phyloP scores from a whole-genome alignment of 2,797 vertebrate species.

The Eurystomus glaucurus region DNA sequence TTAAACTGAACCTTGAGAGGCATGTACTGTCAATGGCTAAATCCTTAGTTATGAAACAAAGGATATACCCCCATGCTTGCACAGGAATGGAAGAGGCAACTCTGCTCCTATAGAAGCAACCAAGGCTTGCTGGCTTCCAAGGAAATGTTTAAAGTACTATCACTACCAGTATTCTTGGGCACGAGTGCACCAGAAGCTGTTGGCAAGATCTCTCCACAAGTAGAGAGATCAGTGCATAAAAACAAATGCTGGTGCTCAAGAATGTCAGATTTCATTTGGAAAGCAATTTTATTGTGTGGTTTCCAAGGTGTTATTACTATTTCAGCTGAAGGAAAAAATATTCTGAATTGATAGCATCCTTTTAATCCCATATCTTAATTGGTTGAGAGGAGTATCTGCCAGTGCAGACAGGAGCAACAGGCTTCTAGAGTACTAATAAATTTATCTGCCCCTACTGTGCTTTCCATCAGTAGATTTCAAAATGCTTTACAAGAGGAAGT shows the following conservation, averaged over 20 bases:
- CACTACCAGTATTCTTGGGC: neutral
- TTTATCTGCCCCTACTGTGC: neutral
- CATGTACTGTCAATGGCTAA: neutral
- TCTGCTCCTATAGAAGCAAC: neutral
- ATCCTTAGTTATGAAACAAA: neutral
- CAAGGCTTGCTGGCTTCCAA: neutral
- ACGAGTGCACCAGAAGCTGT: neutral
- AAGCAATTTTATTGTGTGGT: neutral
- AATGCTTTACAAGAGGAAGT: neutral
- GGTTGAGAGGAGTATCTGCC: neutral
- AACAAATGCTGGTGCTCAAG: neutral
- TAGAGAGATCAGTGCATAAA: neutral
- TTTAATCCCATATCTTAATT: constrained; percentile 10
- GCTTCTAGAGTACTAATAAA: neutral
- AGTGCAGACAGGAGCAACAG: neutral
- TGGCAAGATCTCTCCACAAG: neutral
- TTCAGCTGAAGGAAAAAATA: neutral
- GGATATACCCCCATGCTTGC: rapidly evolving
- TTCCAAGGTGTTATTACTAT: neutral
- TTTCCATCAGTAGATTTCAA: neutral
- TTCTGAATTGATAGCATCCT: neutral
- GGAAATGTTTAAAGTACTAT: neutral
- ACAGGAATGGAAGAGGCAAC: neutral
- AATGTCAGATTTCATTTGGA: neutral
- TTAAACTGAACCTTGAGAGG: neutral